phyloP scores from a whole-genome alignment of 1,140 invertebrate genomes.

The Nephila pilipes region DNA sequence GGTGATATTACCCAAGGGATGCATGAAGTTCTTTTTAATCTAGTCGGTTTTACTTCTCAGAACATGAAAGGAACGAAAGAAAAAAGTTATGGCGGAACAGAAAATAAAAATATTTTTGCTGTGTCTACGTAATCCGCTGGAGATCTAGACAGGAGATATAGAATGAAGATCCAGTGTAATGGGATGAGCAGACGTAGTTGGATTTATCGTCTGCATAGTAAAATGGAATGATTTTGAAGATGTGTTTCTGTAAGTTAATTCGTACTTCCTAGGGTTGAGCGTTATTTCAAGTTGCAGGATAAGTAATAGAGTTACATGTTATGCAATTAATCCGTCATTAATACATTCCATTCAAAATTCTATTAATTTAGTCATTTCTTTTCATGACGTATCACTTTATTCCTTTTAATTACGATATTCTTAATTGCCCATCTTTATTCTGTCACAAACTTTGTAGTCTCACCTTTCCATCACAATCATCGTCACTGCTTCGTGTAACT shows the following conservation, averaged over 20 bases:
- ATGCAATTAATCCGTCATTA: no score
- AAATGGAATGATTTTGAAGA: not conserved
- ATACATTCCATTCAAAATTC: no score
- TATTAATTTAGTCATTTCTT: no score
- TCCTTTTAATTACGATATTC: no score
- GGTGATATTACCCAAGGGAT: constrained; percentile 10
- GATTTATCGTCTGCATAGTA: not conserved
- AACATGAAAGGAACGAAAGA: not conserved
- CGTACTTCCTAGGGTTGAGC: no score
- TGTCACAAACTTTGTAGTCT: no score
- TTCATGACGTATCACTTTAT: no score
- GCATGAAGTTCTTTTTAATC: not conserved
- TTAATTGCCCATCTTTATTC: no score
- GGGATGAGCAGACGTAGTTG: not conserved
- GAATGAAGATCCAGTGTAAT: not conserved
- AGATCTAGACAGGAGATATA: not conserved
- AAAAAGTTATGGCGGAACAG: not conserved
- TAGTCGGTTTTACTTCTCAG: not conserved
- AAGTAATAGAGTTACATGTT: no score
- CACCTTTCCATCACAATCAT: no score
- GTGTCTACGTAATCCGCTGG: not conserved
- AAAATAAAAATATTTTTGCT: not conserved
- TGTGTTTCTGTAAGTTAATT: not conserved
- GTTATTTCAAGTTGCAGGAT: no score
- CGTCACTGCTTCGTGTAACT: no score